phyloP scores from a whole-genome alignment of 2,888 invertebrate genomes.

The Schizaphis graminum region DNA sequence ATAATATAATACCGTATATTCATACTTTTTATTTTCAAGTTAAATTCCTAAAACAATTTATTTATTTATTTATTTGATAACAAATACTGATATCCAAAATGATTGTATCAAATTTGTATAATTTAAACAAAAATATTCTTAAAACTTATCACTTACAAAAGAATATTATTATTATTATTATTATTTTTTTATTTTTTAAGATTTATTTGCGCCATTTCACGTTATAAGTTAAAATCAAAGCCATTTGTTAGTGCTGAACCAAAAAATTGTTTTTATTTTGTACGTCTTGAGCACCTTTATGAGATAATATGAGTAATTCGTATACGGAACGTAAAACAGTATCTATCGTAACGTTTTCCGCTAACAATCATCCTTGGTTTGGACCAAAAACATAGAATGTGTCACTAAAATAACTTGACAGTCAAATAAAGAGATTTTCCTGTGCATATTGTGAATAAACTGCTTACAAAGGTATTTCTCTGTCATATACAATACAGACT shows the following conservation, averaged over 20 bases:
- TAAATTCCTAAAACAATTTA: not conserved
- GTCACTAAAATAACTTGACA: not conserved
- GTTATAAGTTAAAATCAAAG: not conserved
- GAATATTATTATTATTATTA: not conserved
- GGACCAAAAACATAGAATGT: not conserved
- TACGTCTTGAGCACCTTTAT: not conserved
- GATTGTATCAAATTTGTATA: not conserved
- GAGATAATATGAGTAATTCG: not conserved
- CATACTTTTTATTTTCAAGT: not conserved
- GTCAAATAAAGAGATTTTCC: not conserved
- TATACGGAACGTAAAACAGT: not conserved
- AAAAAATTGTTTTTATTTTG: not conserved
- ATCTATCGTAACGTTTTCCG: not conserved
- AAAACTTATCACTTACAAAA: not conserved
- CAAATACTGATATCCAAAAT: not conserved
- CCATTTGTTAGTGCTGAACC: not conserved
- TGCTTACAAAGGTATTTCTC: not conserved
- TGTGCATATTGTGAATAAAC: not conserved
- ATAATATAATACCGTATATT: not conserved
- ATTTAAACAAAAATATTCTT: not conserved
- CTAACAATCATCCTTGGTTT: not conserved
- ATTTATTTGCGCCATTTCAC: not conserved
- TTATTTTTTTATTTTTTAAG: not conserved
- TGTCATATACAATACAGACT: not conserved
- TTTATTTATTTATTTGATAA: not conserved